Conservation (phyloP, 53 echinoderm and acorn worm genomes). For the Patiria pectinifera region DNA sequence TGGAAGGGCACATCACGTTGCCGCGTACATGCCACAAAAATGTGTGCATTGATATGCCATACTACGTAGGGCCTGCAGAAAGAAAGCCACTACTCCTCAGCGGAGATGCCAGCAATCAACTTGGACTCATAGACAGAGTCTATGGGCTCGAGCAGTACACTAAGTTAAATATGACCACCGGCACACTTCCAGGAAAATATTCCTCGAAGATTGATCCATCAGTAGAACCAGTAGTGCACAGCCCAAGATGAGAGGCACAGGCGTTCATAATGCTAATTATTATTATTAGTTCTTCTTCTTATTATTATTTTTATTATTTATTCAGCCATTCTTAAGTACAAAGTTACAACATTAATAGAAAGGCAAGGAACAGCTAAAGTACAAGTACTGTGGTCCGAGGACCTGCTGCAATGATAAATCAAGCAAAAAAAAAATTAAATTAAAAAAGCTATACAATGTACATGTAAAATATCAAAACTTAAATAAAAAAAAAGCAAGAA, state of each 20-base stretch:
- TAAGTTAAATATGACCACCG: conserved; percentile 46
- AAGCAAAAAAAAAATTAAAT: too few species aligned
- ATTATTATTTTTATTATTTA: too few species aligned
- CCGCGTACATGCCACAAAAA: conserved; percentile 16
- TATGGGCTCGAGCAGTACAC: conserved; percentile 40
- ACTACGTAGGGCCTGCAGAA: conserved; percentile 64
- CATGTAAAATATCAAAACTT: too few species aligned
- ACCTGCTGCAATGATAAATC: too few species aligned
- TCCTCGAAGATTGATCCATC: conserved; percentile 70
- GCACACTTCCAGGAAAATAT: conserved; percentile 72
- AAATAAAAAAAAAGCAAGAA: too few species aligned
- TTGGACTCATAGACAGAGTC: conserved; percentile 64
- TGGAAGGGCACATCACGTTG: conserved; percentile 51
- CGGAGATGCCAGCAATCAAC: conserved; percentile 61
- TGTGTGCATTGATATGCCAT: conserved; percentile 44
- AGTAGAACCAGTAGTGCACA: conserved; percentile 71
- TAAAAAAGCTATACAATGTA: too few species aligned
- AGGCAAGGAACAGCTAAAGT: too few species aligned
- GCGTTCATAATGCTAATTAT: conserved; percentile 26
- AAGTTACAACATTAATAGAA: too few species aligned
- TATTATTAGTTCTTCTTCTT: too few species aligned
- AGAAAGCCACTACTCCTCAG: conserved; percentile 67
- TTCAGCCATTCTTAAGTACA: too few species aligned
- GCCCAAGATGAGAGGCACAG: conserved; percentile 64
- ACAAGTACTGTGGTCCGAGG: too few species aligned